Base-by-base conservation (phyloP, 2,113 vertebrate genomes). In the Tichodroma muraria region DNA sequence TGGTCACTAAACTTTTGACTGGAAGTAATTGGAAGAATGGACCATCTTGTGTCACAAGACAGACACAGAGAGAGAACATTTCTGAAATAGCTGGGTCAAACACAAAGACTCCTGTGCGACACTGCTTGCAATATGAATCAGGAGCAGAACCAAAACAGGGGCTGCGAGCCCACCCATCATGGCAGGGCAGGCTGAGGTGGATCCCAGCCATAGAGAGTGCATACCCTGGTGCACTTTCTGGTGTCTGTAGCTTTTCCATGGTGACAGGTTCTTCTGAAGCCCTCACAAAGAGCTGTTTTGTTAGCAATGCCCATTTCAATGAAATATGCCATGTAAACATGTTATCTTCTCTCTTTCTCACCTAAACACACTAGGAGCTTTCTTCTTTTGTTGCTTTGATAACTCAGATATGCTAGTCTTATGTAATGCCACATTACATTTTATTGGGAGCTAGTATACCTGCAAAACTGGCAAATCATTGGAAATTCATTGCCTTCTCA, bases 231-330 rank as follows among this genome's bases (percentile, higher is more conserved):
- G 75, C 30, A n/a, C 33, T 70, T 87, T 63, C 52, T 73, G 38
- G 7, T 47, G 54, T 27, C 52, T 75, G 52, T 10, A 77, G 35
- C 52, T 92, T 79, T 76, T 66, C 35, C 57, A 54, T 1, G 2
- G 42, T 53, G 60, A 66, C 90, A 90, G 70, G 60, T 78, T 78
- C 22, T 93, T 94, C 69, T 91, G 79, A 94, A 93, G 84, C 60
- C 53, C 60, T 85, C 47, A 88, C 79, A 94, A 91, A 91, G 72
- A 83, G 15, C 53, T 64, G 12, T 49, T 89, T 65, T 77, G 11
- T 88, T 66, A 72, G 45, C 49, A 87, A 44, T 40, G 30, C 12
- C 33, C n/a, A 30, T 80, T 68, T 75, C 71, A 94, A 94, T 92
- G 57, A 81, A 73, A 79, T 27, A 54, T 77, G 86, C 60, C 79